phyloP scores from a whole-genome alignment of 1,140 invertebrate species.

The Saccostrea glomerata region DNA sequence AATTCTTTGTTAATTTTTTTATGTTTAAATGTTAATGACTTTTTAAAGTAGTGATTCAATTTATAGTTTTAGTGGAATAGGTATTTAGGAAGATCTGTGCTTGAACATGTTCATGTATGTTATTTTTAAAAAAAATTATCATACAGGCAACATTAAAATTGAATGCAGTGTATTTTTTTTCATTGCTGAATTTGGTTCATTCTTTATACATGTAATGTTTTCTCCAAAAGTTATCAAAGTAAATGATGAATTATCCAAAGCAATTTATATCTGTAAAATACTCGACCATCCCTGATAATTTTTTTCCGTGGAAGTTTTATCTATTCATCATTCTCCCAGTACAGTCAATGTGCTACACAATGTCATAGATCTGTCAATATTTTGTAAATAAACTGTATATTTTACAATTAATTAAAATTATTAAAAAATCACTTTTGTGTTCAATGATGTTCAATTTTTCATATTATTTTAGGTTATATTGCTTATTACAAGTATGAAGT shows the following conservation, averaged over 20 bases:
- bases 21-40: slow-evolving; percentile 1
- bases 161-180: background rate
- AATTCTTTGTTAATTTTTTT: slow-evolving; percentile 24
- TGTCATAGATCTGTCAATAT: slow-evolving; percentile 31
- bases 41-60: background rate
- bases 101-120: background rate
- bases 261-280: background rate
- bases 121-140: no score
- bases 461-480: no score
- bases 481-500: no score
- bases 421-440: background rate
- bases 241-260: background rate
- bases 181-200: background rate
- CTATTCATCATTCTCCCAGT: background rate
- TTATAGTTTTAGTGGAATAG: background rate
- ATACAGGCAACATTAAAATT: background rate
- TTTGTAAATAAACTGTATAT: slow-evolving; percentile 27
- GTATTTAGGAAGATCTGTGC: background rate
- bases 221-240: background rate
- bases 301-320: background rate
- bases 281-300: background rate
- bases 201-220: background rate
- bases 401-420: slow-evolving; percentile 27
- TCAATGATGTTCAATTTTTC: no score
- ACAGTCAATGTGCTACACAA: slow-evolving; percentile 23